These are phyloP conservation scores for Macquaria australasica DNA, from an alignment of 2,113 vertebrate species.

Conservation along the genomic window DNA sequence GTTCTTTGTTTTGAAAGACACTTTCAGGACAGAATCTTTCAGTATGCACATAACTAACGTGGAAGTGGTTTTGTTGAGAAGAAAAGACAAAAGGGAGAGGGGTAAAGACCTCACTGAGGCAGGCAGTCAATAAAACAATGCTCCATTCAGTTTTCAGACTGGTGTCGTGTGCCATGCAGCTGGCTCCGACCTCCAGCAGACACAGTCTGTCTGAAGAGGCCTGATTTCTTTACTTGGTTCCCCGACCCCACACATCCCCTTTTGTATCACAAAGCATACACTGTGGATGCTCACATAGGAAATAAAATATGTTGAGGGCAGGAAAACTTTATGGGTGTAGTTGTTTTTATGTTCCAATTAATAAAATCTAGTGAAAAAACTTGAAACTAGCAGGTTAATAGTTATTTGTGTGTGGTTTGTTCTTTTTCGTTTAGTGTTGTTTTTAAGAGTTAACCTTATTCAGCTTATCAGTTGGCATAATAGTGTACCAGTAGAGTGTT, in stretches of 20 bases:
- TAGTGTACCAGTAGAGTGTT: not conserved
- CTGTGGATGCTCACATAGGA: not conserved
- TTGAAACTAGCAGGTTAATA: not conserved
- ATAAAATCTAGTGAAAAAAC: not conserved
- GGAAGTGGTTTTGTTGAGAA: not conserved
- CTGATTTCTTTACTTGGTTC: constrained; percentile 34
- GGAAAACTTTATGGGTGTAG: not conserved
- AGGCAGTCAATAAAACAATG: constrained; percentile 35
- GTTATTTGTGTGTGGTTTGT: not conserved
- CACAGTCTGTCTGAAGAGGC: constrained; percentile 32
- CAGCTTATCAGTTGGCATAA: not conserved
- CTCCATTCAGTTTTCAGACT: constrained; percentile 44
- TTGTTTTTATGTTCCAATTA: not conserved
- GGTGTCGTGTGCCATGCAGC: constrained; percentile 32
- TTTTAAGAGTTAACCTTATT: not conserved
- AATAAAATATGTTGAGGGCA: not conserved
- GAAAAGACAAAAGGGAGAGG: constrained; percentile 5
- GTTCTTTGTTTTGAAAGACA: not conserved
- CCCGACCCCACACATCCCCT: not conserved
- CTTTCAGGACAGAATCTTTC: not conserved
- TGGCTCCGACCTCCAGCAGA: constrained; percentile 38
- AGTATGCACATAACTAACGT: not conserved
- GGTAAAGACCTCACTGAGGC: not conserved
- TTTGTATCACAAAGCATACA: not conserved
- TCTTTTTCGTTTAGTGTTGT: not conserved